phyloP scores from a whole-genome alignment of 2,797 vertebrate genomes.

The Pseudochaenichthys georgianus region DNA sequence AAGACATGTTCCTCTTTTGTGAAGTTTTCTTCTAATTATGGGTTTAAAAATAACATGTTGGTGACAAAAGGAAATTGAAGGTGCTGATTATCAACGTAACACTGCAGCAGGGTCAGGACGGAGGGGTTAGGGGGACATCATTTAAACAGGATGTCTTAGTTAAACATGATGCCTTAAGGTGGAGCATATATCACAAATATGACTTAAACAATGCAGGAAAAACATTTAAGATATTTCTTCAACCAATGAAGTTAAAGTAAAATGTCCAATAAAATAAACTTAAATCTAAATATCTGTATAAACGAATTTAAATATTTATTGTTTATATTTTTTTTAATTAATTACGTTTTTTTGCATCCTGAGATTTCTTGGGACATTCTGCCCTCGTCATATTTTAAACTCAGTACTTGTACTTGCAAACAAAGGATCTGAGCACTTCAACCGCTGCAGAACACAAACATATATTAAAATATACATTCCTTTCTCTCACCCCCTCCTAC shows the following conservation, averaged over 20 bases:
- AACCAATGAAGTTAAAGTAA: too few species aligned
- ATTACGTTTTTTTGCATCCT: too few species aligned
- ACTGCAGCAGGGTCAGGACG: not conserved
- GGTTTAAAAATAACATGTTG: not conserved
- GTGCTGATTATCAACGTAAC: not conserved
- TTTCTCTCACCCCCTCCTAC: not conserved
- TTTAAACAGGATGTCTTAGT: not conserved
- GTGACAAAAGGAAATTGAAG: constrained; percentile 11
- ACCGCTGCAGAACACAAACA: not conserved
- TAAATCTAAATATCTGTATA: too few species aligned
- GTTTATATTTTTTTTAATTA: too few species aligned
- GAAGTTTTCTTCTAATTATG: not conserved
- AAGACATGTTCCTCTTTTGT: constrained; percentile 21
- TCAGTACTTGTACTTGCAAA: too few species aligned
- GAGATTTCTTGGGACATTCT: too few species aligned
- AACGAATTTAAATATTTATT: too few species aligned
- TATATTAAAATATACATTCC: not conserved
- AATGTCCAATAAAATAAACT: too few species aligned
- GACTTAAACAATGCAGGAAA: too few species aligned
- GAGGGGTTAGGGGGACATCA: not conserved
- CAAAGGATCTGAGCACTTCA: not conserved
- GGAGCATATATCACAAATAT: not conserved
- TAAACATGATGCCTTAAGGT: not conserved
- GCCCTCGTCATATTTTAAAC: too few species aligned
- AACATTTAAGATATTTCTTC: too few species aligned